A percentile compares a stretch with the other conserved stretches of the same genome.
Conservation (phyloP, 1,140 invertebrate genomes). For the Sycobia sp. region DNA sequence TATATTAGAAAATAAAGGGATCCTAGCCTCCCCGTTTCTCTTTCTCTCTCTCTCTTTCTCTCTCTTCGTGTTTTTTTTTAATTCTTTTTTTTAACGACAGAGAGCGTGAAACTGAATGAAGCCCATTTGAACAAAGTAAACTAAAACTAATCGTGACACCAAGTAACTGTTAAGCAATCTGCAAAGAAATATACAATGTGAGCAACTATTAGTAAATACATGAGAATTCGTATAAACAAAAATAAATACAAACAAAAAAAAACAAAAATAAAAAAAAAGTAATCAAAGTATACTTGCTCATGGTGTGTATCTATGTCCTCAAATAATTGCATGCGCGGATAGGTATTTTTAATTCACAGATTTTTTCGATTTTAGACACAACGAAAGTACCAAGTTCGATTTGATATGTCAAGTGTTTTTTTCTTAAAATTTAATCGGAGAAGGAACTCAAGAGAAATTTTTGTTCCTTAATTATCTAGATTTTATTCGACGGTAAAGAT, state of each 20-base stretch:
- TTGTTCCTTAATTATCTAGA: slow-evolving; percentile 4
- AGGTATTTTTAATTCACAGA: neutral
- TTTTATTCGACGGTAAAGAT: slow-evolving; percentile 8
- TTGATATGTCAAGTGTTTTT: neutral
- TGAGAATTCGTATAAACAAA: too few relatives aligned
- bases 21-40: too few relatives aligned
- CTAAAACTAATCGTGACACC: slow-evolving; percentile 28
- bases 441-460: slow-evolving; percentile 6
- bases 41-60: too few relatives aligned
- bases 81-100: too few relatives aligned
- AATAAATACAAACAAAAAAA: too few relatives aligned
- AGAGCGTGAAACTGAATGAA: too few relatives aligned
- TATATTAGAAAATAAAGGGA: too few relatives aligned
- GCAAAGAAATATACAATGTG: neutral
- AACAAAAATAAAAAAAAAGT: too few relatives aligned
- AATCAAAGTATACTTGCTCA: slow-evolving; percentile 7
- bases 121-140: too few relatives aligned
- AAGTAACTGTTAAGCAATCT: slow-evolving; percentile 29
- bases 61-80: too few relatives aligned
- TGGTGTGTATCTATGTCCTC: neutral
- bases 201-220: too few relatives aligned
- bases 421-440: slow-evolving; percentile 7
- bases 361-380: slow-evolving; percentile 30
- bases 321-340: slow-evolving; percentile 16
- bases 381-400: slow-evolving; percentile 34